Evolutionary conservation across 2,113 vertebrate genomes (phyloP), one percentile per base, ranked within the genome.

Genomic region (Trichechus manatus): DNA sequence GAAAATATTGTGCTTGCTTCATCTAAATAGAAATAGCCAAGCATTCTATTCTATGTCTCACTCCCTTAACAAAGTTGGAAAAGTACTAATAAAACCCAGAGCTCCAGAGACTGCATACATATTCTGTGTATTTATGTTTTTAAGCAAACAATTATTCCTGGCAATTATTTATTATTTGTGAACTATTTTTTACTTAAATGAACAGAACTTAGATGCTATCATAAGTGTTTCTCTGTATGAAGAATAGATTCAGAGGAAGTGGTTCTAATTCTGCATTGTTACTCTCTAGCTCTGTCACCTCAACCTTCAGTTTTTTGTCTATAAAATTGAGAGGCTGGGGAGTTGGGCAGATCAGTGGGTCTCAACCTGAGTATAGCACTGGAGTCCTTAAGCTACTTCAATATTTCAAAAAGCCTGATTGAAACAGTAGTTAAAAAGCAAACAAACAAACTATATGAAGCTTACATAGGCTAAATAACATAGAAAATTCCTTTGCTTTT

Each of bases 11-110:
- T 70, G 29, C 33, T 89, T 74, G 5, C n/a, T 29, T 81, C 3
- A 77, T 53, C 5, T 96, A 59, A 25, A 89, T 92, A 15, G 79
- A 9, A 97, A 95, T 91, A 95, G 36, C 31, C 89, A 88, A 87
- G 4, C 6, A 50, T 88, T 66, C 66, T 75, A 33, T 5, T 29
- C 1, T 0, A 1, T 87, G 53, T 64, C 29, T n/a, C 19, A n/a
- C 8, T 9, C 20, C 14, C 9, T 72, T 83, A 50, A 78, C 36
- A 83, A 61, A 89, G 19, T 31, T 80, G 31, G n/a, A 29, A 29
- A 56, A 29, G n/a, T 39, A 61, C 64, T 87, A 92, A 85, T 77
- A 70, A 53, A 87, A 80, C 31, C 27, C 47, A 15, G 13, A 84
- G 10, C 68, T 87, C 25, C 9, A 68, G 44, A 91, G 25, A 44